Conservation (phyloP, 1,140 invertebrate species). For the Leptestheria dahalacensis region DNA sequence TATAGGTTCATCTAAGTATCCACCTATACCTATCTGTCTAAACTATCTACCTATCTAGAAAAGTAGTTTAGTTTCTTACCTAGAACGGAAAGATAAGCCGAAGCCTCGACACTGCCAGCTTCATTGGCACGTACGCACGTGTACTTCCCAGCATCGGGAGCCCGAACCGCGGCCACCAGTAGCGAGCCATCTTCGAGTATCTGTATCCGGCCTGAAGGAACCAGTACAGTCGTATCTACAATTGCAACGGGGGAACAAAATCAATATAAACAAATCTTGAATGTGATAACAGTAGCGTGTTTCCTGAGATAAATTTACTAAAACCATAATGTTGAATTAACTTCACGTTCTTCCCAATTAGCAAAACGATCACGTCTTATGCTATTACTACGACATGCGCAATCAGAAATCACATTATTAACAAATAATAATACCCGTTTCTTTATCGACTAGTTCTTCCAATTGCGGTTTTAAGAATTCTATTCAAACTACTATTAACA, state of each 20-base stretch:
- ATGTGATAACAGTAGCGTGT: too few species aligned
- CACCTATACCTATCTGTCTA: too few species aligned
- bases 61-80: constrained; percentile 37
- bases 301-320: too few species aligned
- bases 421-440: too few species aligned
- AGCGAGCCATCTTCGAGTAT: constrained; percentile 70
- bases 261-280: too few species aligned
- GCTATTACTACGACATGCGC: too few species aligned
- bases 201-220: constrained; percentile 52
- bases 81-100: constrained; percentile 62
- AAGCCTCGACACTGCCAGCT: constrained; percentile 64
- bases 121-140: constrained; percentile 75
- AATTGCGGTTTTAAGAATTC: background rate
- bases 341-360: too few species aligned
- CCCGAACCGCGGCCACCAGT: constrained; percentile 65
- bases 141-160: constrained; percentile 71
- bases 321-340: too few species aligned
- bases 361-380: too few species aligned
- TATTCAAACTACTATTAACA: background rate
- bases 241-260: too few species aligned
- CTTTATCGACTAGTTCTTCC: too few species aligned
- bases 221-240: constrained; percentile 23
- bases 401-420: too few species aligned
- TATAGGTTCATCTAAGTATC: background rate
- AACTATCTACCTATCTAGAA: background rate